phyloP scores from a whole-genome alignment of 2,888 invertebrate genomes.

The Pseudococcus longispinus region DNA sequence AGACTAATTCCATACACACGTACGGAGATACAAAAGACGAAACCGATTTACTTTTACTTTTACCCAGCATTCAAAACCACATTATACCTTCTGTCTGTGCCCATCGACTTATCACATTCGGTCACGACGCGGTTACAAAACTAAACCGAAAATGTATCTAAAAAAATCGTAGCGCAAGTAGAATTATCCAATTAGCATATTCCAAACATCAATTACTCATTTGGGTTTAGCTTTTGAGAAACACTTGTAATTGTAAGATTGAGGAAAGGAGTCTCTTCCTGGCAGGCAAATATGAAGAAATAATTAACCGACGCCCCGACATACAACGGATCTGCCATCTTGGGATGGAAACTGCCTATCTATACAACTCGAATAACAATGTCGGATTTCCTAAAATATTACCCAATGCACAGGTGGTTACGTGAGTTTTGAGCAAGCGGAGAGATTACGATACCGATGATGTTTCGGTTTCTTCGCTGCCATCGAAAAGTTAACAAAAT shows the following conservation, averaged over 20 bases:
- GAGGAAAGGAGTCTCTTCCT: too few relatives aligned
- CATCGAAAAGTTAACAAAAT: neutral
- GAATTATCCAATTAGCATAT: constrained; percentile 4
- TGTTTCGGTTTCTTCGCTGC: neutral
- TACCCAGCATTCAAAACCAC: neutral
- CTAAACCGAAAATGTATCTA: neutral
- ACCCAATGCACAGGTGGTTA: constrained; percentile 3
- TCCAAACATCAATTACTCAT: neutral
- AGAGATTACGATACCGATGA: neutral
- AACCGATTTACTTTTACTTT: constrained; percentile 4
- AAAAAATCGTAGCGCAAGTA: neutral
- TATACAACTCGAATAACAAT: constrained; percentile 15
- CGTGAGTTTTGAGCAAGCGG: neutral
- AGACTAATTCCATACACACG: neutral
- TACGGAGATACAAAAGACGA: neutral
- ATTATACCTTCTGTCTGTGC: neutral
- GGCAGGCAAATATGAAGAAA: neutral
- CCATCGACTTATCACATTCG: neutral
- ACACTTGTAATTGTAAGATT: too few relatives aligned
- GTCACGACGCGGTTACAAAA: neutral
- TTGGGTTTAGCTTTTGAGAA: neutral
- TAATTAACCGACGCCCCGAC: neutral
- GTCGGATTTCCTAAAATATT: neutral
- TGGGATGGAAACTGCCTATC: neutral
- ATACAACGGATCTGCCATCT: neutral